Base-by-base conservation (phyloP, 2,888 invertebrate species). In the Zhuqinia jingwanae region DNA sequence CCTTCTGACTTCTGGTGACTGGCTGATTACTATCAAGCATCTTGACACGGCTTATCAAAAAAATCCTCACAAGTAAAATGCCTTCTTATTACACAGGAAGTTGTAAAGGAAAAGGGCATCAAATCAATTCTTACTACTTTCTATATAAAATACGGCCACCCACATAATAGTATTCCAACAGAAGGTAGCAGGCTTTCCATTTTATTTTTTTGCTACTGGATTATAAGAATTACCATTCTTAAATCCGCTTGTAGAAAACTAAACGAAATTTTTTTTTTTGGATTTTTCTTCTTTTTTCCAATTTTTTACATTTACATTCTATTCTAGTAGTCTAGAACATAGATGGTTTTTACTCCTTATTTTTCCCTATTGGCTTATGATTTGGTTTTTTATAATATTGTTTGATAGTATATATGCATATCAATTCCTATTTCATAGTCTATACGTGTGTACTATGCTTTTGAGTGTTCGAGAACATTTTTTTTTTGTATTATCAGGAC, bases 401-500 rank as follows among this genome's bases (percentile, higher is more conserved):
- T 53, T 53, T 13, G 42, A 63, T 63, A 8, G 8, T 27, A 47
- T 78, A 45, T 45, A 60, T 78, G 63, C 68, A 68, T 53, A 53
- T 80, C 79, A 73, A 73, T 73, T 50, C 50, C 27, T 73, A n/a
- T 47, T 20, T 50, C 1, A 50, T 42, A 68, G 36, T 20, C 36
- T 68, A 42, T 68, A 11, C 20, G 45, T 81, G 68, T 20, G 17
- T 50, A 47, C 25, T 73, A 70, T 58, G 20, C 22, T 25, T 45
- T 53, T 36, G 3, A 36, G 36, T 36, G 36, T 36, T 36, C 36
- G 36, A 36, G 8, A 36, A 36, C 36, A 3, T 36, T 36, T 36
- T 36, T 20, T 47, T 36, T 36, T 20, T 47, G 45, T 76, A 79
- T 79, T 85, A 77, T 85, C 27, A 79, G 63, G 58, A 13, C 85